Evolutionary conservation across 2,113 vertebrate genomes (phyloP), one percentile per base, ranked within the genome.

Genomic region (Hyperopisus bebe): DNA sequence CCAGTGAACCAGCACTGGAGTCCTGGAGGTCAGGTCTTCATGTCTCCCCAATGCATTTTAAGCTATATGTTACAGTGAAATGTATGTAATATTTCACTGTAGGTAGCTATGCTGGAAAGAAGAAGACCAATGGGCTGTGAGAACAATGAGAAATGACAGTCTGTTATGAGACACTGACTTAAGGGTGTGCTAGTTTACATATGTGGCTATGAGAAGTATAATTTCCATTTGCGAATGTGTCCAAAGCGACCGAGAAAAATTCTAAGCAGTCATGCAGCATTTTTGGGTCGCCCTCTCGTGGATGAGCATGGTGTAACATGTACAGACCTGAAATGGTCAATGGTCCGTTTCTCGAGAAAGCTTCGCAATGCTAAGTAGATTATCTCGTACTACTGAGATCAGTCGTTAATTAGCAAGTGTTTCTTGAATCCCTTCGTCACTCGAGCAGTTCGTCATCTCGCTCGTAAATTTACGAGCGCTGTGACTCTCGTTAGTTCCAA

Each of bases 1-100:
- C 90, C 24, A 13, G 89, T 87, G 89, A 93, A 4, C 24, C 48
- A 89, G 13, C 35, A 48, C 21, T 24, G 85, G 82, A 95, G 91
- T 89, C 89, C 91, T 62, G 51, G 91, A 42, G 95, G 94, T 87
- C 95, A 94, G 0, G 94, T 96, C 92, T 96, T 96, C 95, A 96
- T 96, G 92, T 96, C 95, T 48, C 95, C 94, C 74, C 90, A 95
- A 90, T 96, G 55, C 24, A 62, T n/a, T 58, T 62, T n/a, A 62
- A 62, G 55, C 24, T 62, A 62, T 58, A 58, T 62, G 55, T n/a
- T 62, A 62, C 55, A 62, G 55, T 62, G 24, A 62, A n/a, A n/a
- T 62, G 55, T 62, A 62, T n/a, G 0, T n/a, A n/a, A 0, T 62
- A 62, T 62, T 62, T 62, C 8, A n/a, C 24, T 9, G 24, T n/a